Conservation (phyloP, 2,113 vertebrate genomes). For the Hippolais icterina region DNA sequence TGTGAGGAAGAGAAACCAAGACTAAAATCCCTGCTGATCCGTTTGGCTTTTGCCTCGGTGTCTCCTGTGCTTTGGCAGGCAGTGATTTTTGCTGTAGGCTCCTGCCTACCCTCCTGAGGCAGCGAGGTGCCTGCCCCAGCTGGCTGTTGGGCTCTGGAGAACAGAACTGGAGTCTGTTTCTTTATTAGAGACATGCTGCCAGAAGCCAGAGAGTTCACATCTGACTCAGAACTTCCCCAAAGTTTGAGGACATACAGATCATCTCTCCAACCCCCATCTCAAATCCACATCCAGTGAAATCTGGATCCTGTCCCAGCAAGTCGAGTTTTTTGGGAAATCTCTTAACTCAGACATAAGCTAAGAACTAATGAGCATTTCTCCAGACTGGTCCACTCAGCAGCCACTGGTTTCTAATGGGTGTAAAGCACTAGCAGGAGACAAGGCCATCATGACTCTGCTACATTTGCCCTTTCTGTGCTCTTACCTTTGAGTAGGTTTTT, state of each 20-base stretch:
- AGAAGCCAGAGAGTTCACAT: slow-evolving; percentile 62
- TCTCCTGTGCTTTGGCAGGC: not conserved
- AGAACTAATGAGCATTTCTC: not conserved
- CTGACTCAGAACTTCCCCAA: slow-evolving; percentile 69
- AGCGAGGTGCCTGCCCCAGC: not conserved
- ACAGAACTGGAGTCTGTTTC: slow-evolving; percentile 1
- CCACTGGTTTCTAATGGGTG: not conserved
- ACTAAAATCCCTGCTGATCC: not conserved
- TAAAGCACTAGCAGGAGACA: not conserved
- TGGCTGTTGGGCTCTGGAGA: not conserved
- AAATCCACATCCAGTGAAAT: slow-evolving; percentile 23
- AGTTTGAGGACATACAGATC: slow-evolving; percentile 44
- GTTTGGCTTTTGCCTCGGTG: not conserved
- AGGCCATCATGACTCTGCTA: not conserved
- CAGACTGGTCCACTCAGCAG: not conserved
- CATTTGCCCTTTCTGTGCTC: slow-evolving; percentile 4
- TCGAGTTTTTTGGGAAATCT: not conserved
- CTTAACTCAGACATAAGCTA: not conserved
- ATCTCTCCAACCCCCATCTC: slow-evolving; percentile 31
- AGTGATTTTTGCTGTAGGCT: not conserved
- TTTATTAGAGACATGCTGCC: not conserved
- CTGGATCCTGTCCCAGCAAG: slow-evolving; percentile 40
- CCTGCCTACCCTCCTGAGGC: not conserved
- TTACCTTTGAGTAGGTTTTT: slow-evolving; percentile 96
- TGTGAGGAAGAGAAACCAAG: not conserved